Conservation (phyloP, 2,888 invertebrate species). For the Uropetala carovei region DNA sequence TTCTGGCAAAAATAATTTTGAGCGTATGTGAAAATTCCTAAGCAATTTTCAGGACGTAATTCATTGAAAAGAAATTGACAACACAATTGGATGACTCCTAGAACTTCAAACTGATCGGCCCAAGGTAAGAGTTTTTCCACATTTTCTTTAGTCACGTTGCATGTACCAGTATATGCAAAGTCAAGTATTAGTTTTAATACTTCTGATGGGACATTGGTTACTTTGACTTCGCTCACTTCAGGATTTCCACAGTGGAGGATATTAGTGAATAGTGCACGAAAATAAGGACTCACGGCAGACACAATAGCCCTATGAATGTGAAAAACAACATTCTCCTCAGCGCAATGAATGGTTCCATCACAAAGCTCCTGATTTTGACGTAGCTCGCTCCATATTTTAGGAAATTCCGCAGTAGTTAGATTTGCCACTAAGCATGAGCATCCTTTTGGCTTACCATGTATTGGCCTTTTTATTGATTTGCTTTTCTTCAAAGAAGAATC, state of each 20-base stretch:
- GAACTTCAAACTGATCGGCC: slow-evolving; percentile 85
- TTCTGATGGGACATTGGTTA: slow-evolving; percentile 73
- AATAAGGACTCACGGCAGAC: slow-evolving; percentile 85
- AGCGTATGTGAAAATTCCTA: slow-evolving; percentile 84
- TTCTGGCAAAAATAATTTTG: slow-evolving; percentile 83
- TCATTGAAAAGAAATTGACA: slow-evolving; percentile 82
- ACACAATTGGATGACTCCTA: slow-evolving; percentile 84
- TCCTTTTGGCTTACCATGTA: slow-evolving; percentile 73
- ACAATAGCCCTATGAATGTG: slow-evolving; percentile 84
- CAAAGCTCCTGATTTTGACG: slow-evolving; percentile 81
- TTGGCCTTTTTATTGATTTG: slow-evolving; percentile 65
- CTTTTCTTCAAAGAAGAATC: neutral
- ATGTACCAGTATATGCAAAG: slow-evolving; percentile 85
- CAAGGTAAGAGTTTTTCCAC: slow-evolving; percentile 83
- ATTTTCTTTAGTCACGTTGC: slow-evolving; percentile 81
- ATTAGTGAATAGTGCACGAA: slow-evolving; percentile 84
- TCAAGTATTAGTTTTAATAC: slow-evolving; percentile 82
- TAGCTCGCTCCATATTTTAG: slow-evolving; percentile 83
- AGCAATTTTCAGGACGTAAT: slow-evolving; percentile 82
- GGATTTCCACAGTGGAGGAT: slow-evolving; percentile 80
- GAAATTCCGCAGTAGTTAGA: slow-evolving; percentile 81
- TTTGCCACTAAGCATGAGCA: slow-evolving; percentile 81
- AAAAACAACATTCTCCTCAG: slow-evolving; percentile 79
- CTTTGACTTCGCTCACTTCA: slow-evolving; percentile 80
- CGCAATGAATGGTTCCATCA: slow-evolving; percentile 83